These are phyloP conservation scores for Neomorphus geoffroyi DNA, from an alignment of 2,797 vertebrate species.

Conservation along the genomic window DNA sequence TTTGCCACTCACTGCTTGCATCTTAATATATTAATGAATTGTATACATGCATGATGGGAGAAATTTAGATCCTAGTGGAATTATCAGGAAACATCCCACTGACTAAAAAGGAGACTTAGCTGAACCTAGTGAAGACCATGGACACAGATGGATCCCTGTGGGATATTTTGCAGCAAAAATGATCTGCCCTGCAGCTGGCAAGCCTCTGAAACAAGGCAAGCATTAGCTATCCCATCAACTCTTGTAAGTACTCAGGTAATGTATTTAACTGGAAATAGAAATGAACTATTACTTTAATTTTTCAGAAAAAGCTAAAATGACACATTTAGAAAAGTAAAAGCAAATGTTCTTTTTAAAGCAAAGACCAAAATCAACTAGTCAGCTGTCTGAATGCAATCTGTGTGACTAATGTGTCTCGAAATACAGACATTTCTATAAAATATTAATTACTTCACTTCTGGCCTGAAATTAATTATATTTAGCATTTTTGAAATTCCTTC, in stretches of 20 bases:
- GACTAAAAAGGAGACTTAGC: neutral
- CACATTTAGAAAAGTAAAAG: constrained; percentile 1
- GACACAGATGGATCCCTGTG: neutral
- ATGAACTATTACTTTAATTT: constrained; percentile 6
- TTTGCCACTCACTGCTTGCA: neutral
- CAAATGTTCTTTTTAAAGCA: constrained; percentile 33
- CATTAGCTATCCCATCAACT: neutral
- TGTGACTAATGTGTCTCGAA: constrained; percentile 62
- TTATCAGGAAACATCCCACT: neutral
- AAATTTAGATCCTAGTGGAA: neutral
- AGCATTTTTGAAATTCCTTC: constrained; percentile 21
- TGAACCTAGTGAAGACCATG: neutral
- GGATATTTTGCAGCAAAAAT: constrained; percentile 31
- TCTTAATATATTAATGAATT: neutral
- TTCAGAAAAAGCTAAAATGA: constrained; percentile 26
- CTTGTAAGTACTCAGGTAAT: neutral
- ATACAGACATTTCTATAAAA: constrained; percentile 58
- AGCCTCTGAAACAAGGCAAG: neutral
- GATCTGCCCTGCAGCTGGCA: neutral
- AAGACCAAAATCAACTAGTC: constrained; percentile 42
- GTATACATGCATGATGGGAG: neutral
- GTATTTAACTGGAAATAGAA: neutral
- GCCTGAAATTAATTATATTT: constrained; percentile 52
- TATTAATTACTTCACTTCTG: constrained; percentile 60
- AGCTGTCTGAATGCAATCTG: constrained; percentile 11